A percentile compares a stretch with the other conserved stretches of the same genome.
These are phyloP conservation scores for Cheirogaleus major DNA, from an alignment of 2,797 vertebrate genomes.

Conservation along the genomic window DNA sequence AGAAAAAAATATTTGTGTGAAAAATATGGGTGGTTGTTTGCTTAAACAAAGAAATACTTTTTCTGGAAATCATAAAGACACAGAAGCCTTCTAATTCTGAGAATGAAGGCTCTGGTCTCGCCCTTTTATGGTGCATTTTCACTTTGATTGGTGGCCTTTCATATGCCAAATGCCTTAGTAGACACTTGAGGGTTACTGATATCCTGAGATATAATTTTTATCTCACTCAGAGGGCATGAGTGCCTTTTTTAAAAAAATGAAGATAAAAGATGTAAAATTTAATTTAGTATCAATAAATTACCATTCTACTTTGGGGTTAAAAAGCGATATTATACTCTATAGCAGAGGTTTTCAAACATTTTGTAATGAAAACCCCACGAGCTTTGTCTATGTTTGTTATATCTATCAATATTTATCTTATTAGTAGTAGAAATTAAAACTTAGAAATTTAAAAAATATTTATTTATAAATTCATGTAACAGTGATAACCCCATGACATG, in stretches of 20 bases:
- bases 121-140: neutral
- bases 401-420: neutral
- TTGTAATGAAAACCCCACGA: neutral
- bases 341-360: neutral
- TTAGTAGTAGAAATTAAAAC: neutral
- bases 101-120: neutral
- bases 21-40: slow-evolving; percentile 24
- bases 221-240: neutral
- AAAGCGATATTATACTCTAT: neutral
- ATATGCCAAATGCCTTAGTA: too few relatives aligned
- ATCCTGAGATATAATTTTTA: neutral
- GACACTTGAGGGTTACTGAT: neutral
- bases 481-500: neutral
- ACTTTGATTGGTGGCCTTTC: neutral
- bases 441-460: neutral
- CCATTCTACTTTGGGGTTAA: neutral
- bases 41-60: slow-evolving; percentile 32
- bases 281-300: neutral
- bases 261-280: neutral
- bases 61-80: slow-evolving; percentile 26
- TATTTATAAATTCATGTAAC: neutral
- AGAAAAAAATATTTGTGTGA: neutral
- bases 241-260: neutral
- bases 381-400: neutral
- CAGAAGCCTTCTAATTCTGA: slow-evolving; percentile 29